Base-by-base conservation (phyloP, 2,797 vertebrate species). In the Clarias platycephalus region DNA sequence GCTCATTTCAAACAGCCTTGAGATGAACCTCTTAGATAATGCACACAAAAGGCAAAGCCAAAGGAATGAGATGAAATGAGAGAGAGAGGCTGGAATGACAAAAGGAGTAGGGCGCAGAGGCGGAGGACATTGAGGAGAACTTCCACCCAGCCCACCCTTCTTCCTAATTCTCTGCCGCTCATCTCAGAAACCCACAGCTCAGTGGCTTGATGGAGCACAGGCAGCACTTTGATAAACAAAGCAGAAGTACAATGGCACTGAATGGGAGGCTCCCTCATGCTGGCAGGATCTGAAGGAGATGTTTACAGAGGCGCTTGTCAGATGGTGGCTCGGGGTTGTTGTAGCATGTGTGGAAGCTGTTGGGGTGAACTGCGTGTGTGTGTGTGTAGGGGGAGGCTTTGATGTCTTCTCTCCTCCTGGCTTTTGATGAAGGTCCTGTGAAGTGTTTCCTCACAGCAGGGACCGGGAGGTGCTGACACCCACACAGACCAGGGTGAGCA, bases 241-340 rank as follows among this genome's bases (percentile, higher is more conserved):
- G 91, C 90, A 86, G 85, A 88, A 91, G 89, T 88, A 86, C 88
- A 91, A 86, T 87, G 91, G 87, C 86, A 85, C 90, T 92, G 91
- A 94, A 91, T 92, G 90, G 91, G 70, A 66, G 90, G 87, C 71
- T 84, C 85, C 85, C 78, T 91, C 93, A 93, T 91, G 93, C 94
- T 93, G 93, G 87, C 88, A 92, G 90, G 93, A 93, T 93, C 92
- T 93, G 91, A 93, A 90, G 89, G 80, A 90, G 87, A 88, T 94
- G 94, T 94, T 95, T 94, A 90, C 88, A 77, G 91, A 94, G 91
- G 91, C 87, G 91, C 87, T 88, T 90, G 94, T 94, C 92, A 92
- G 93, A 93, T 92, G 93, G 91, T 92, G 18, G 83, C 81, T 62
- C 26, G 62, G 91, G 91, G 92, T 87, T 88, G 92, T 84, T 92